Evolutionary conservation across 1,140 invertebrate species (phyloP).

Genomic region (Pantala flavescens): DNA sequence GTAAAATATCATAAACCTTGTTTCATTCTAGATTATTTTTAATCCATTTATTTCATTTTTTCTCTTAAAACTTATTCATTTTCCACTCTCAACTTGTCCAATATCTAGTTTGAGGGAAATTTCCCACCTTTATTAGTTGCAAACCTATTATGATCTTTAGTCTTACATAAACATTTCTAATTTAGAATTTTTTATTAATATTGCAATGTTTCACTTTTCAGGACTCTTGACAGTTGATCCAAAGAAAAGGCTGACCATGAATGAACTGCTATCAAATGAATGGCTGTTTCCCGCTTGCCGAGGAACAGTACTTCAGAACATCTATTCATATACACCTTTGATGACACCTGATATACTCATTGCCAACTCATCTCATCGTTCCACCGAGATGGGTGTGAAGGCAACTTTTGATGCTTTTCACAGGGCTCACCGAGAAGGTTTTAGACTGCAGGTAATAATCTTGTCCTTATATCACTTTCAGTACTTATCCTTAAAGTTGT

Average conservation of each 20-base stretch:
- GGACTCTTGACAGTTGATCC: constrained; percentile 72
- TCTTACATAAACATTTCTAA: too few relatives aligned
- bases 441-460: constrained; percentile 56
- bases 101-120: too few relatives aligned
- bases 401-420: constrained; percentile 58
- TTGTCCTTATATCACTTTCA: constrained; percentile 27
- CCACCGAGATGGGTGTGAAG: constrained; percentile 39
- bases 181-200: too few relatives aligned
- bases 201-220: constrained; percentile 20
- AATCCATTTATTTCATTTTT: too few relatives aligned
- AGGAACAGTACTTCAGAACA: constrained; percentile 36
- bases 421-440: constrained; percentile 55
- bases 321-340: constrained; percentile 39
- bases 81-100: too few relatives aligned
- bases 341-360: constrained; percentile 46
- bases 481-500: too few relatives aligned
- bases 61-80: too few relatives aligned
- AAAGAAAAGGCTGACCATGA: constrained; percentile 54
- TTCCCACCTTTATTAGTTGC: too few relatives aligned
- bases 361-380: constrained; percentile 27
- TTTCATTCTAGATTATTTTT: too few relatives aligned
- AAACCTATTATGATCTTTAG: too few relatives aligned
- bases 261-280: constrained; percentile 47
- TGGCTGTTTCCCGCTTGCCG: constrained; percentile 47
- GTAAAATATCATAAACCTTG: too few relatives aligned